Conservation (phyloP, 2,797 vertebrate species). For the Anas bahamensis region DNA sequence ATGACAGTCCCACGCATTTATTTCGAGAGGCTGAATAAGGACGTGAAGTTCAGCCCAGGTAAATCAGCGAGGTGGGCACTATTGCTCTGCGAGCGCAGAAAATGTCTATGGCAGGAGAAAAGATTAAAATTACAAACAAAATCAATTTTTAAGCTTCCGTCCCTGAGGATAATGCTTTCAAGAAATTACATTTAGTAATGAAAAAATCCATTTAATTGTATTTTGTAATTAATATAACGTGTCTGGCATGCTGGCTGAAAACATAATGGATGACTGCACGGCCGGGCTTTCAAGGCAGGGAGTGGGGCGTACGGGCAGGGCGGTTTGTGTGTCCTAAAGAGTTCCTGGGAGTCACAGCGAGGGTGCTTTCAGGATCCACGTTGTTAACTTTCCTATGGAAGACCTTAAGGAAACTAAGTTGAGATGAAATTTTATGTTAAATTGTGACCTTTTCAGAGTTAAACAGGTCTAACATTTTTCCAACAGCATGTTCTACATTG, state of each 20-base stretch:
- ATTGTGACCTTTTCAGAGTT: not conserved
- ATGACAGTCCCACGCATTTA: not conserved
- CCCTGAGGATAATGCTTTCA: constrained; percentile 22
- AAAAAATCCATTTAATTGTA: not conserved
- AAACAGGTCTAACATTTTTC: not conserved
- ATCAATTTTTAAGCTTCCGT: constrained; percentile 12
- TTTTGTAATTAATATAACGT: not conserved
- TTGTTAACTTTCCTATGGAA: not conserved
- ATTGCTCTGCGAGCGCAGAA: not conserved
- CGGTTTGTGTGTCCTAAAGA: not conserved
- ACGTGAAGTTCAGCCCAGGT: constrained; percentile 15
- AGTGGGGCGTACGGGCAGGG: accelerated
- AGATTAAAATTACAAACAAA: constrained; percentile 34
- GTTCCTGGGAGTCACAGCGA: not conserved
- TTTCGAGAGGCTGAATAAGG: not conserved
- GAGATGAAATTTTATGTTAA: not conserved
- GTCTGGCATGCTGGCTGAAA: not conserved
- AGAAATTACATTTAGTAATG: constrained; percentile 2
- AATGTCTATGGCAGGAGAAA: not conserved
- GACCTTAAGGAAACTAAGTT: not conserved
- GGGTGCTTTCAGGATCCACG: not conserved
- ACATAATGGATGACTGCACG: not conserved
- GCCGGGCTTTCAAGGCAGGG: not conserved
- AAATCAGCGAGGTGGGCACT: accelerated
- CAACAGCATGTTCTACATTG: not conserved